phyloP scores from a whole-genome alignment of 2,113 vertebrate genomes.

The Tympanuchus pallidicinctus region DNA sequence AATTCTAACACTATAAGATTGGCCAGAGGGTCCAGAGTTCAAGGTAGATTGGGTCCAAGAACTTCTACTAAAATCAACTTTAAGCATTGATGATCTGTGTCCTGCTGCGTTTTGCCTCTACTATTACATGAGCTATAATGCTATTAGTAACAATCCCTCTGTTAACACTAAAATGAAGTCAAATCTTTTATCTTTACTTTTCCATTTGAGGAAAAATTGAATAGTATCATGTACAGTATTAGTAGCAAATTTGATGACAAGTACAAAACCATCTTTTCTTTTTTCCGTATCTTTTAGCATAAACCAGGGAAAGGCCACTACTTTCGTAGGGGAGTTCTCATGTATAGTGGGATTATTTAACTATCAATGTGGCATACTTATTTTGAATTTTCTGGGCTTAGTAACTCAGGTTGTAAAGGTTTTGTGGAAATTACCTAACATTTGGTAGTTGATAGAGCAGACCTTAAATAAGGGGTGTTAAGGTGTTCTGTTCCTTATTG shows the following conservation, averaged over 20 bases:
- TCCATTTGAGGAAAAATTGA: not conserved
- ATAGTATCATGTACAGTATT: not conserved
- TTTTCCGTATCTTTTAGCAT: not conserved
- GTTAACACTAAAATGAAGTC: not conserved
- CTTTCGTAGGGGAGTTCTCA: not conserved
- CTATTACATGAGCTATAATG: accelerated
- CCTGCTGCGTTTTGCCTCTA: not conserved
- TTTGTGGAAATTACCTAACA: not conserved
- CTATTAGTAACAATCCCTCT: not conserved
- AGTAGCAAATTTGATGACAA: not conserved
- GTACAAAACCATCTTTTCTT: accelerated
- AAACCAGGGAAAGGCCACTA: not conserved
- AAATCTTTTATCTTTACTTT: not conserved
- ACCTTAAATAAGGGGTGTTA: not conserved
- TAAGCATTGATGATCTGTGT: not conserved
- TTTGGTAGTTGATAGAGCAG: not conserved
- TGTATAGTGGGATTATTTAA: not conserved
- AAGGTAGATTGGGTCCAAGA: accelerated
- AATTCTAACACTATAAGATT: not conserved
- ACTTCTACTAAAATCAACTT: not conserved
- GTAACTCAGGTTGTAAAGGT: not conserved
- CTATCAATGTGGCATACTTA: not conserved
- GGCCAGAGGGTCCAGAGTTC: not conserved
- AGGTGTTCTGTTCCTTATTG: not conserved
- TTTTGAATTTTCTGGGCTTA: not conserved